Conservation (phyloP, 1,140 invertebrate species). For the Lordiphosa stackelbergi region DNA sequence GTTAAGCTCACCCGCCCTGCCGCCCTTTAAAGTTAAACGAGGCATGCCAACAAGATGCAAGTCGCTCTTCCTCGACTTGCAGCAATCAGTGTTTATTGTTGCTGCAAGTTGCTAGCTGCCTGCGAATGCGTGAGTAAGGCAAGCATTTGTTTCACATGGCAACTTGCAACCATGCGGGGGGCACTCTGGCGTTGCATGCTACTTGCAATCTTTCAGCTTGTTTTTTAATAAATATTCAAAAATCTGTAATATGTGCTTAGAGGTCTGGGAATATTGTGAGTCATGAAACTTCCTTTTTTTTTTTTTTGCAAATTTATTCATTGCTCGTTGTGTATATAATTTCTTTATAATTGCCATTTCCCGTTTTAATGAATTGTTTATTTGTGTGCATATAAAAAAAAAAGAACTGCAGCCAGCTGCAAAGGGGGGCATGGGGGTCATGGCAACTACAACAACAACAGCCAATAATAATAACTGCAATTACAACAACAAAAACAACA, state of each 20-base stretch:
- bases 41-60: slow-evolving; percentile 25
- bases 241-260: slow-evolving; percentile 8
- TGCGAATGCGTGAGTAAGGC: slow-evolving; percentile 14
- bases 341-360: slow-evolving; percentile 45
- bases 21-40: slow-evolving; percentile 25
- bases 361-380: slow-evolving; percentile 55
- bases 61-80: slow-evolving; percentile 5
- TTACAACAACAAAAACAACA: slow-evolving; percentile 8
- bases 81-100: slow-evolving; percentile 30
- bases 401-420: slow-evolving; percentile 16
- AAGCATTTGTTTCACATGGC: slow-evolving; percentile 15
- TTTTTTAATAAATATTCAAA: slow-evolving; percentile 13
- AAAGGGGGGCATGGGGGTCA: slow-evolving; percentile 25
- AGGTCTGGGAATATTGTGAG: slow-evolving; percentile 6
- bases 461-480: slow-evolving; percentile 8
- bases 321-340: slow-evolving; percentile 12
- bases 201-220: slow-evolving; percentile 8
- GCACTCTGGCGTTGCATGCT: slow-evolving; percentile 7
- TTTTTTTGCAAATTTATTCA: slow-evolving; percentile 3
- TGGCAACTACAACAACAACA: slow-evolving; percentile 13
- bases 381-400: slow-evolving; percentile 17
- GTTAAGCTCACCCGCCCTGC: slow-evolving; percentile 24
- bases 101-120: slow-evolving; percentile 11
- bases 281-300: background rate
- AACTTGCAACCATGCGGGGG: slow-evolving; percentile 10